Conservation (phyloP, 2,888 invertebrate species). For the Mimachlamys varia region DNA sequence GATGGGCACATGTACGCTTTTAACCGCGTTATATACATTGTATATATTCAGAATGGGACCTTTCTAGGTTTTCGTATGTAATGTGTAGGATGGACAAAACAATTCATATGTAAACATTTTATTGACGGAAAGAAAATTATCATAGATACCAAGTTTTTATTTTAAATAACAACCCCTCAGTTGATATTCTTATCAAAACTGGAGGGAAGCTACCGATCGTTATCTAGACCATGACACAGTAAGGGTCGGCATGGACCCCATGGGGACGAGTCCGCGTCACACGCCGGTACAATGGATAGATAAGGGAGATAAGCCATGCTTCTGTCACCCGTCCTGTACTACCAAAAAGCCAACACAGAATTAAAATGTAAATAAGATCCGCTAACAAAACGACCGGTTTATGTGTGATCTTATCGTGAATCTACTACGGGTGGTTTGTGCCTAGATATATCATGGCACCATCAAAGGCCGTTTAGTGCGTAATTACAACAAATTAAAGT, state of each 20-base stretch:
- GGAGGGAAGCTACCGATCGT: background rate
- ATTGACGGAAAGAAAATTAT: no score
- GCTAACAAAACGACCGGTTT: background rate
- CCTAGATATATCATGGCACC: background rate
- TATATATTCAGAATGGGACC: no score
- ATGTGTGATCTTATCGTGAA: background rate
- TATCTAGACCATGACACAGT: slow-evolving; percentile 8
- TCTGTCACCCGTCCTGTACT: background rate
- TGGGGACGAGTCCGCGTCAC: background rate
- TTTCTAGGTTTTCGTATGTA: no score
- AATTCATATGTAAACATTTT: no score
- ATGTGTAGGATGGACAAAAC: no score
- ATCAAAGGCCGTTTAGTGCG: background rate
- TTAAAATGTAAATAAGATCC: background rate
- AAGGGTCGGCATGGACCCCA: background rate
- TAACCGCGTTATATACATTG: no score
- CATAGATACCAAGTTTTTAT: no score
- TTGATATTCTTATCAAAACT: background rate
- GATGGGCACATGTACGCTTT: no score
- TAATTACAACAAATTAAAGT: background rate
- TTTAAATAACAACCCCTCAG: no score
- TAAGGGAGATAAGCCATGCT: background rate
- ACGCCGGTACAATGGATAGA: background rate
- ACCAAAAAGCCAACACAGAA: background rate
- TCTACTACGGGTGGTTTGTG: background rate